These are phyloP conservation scores for Platycheirus rosarum DNA, from an alignment of 2,888 invertebrate genomes.

Conservation along the genomic window DNA sequence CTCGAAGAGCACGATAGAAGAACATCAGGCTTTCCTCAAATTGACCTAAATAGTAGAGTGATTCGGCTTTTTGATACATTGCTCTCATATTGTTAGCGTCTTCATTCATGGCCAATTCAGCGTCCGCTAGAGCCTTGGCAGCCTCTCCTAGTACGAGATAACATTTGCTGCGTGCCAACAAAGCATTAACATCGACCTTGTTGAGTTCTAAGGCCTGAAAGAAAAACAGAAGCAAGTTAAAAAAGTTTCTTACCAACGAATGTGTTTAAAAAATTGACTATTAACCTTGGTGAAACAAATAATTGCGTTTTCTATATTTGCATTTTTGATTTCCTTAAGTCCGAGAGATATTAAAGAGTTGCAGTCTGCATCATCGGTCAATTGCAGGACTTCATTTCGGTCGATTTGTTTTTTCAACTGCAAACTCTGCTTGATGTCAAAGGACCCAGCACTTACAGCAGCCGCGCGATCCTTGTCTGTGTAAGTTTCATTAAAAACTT, in stretches of 20 bases:
- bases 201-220: slow-evolving; percentile 93
- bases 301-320: slow-evolving; percentile 88
- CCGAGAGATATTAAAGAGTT: slow-evolving; percentile 90
- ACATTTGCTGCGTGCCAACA: slow-evolving; percentile 95
- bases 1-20: slow-evolving; percentile 92
- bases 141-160: slow-evolving; percentile 93
- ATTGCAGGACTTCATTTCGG: slow-evolving; percentile 87
- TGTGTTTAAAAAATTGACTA: not conserved
- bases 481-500: slow-evolving; percentile 88
- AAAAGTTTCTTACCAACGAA: not conserved
- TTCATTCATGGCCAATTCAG: slow-evolving; percentile 90
- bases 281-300: slow-evolving; percentile 90
- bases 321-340: slow-evolving; percentile 89
- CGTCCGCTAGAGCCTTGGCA: slow-evolving; percentile 89
- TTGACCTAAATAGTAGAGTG: slow-evolving; percentile 94
- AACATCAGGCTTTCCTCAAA: slow-evolving; percentile 96
- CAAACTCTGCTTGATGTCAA: slow-evolving; percentile 93
- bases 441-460: slow-evolving; percentile 89
- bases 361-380: slow-evolving; percentile 91
- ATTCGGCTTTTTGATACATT: slow-evolving; percentile 95
- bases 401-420: slow-evolving; percentile 91
- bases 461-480: slow-evolving; percentile 96
- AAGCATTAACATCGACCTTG: slow-evolving; percentile 91
- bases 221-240: slow-evolving; percentile 36
- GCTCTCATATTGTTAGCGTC: slow-evolving; percentile 89